Conservation (phyloP, 1,140 invertebrate species). For the Papilio helenus region DNA sequence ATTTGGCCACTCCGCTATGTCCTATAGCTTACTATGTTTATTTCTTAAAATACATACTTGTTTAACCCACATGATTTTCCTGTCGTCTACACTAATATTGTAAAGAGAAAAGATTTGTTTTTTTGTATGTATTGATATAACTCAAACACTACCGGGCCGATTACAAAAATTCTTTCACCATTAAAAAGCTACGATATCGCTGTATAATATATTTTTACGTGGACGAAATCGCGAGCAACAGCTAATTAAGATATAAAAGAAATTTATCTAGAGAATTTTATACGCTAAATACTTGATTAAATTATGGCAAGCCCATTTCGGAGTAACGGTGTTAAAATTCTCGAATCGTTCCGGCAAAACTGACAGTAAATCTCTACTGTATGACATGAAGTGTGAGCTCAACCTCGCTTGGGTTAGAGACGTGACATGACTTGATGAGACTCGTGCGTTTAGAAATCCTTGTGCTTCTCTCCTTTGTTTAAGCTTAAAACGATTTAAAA, state of each 20-base stretch:
- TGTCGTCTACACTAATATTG: too few relatives aligned
- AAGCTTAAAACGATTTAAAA: not conserved
- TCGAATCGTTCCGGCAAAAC: constrained; percentile 41
- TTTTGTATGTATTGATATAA: too few relatives aligned
- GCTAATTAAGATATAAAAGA: not conserved
- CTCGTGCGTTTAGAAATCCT: constrained; percentile 1
- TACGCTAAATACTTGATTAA: constrained; percentile 6
- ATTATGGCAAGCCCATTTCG: constrained; percentile 1
- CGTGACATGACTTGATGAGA: constrained; percentile 63
- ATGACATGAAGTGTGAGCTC: constrained; percentile 67
- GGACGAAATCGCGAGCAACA: too few relatives aligned
- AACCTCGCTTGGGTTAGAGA: constrained; percentile 63
- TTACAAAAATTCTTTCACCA: too few relatives aligned
- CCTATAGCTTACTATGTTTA: too few relatives aligned
- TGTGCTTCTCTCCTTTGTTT: constrained; percentile 1
- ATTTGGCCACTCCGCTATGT: not conserved
- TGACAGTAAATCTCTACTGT: constrained; percentile 55
- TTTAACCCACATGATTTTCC: not conserved
- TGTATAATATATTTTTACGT: too few relatives aligned
- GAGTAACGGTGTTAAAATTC: constrained; percentile 44
- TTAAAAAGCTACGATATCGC: too few relatives aligned
- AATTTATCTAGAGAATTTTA: not conserved
- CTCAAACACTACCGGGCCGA: too few relatives aligned
- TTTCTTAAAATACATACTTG: too few relatives aligned
- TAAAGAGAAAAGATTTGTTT: too few relatives aligned